Conservation (phyloP, 1,140 invertebrate species). For the Drosophila nannoptera region DNA sequence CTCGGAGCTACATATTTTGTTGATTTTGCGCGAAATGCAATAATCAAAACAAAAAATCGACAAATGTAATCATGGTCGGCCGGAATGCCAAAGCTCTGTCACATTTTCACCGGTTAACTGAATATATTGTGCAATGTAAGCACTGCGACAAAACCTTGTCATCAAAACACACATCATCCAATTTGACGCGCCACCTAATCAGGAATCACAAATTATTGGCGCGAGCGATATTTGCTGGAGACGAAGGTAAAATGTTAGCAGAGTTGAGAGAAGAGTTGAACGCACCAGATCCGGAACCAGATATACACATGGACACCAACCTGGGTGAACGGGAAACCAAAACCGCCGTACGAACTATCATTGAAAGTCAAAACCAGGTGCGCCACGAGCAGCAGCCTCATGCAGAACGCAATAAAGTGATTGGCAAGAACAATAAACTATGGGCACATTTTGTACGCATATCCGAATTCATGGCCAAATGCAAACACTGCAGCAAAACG, state of each 20-base stretch:
- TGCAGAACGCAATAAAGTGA: slow-evolving; percentile 61
- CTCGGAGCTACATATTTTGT: slow-evolving; percentile 18
- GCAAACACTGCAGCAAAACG: slow-evolving; percentile 67
- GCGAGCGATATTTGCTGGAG: slow-evolving; percentile 56
- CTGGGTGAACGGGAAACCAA: slow-evolving; percentile 59
- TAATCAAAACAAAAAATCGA: slow-evolving; percentile 5
- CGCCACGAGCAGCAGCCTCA: slow-evolving; percentile 43
- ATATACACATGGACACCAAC: slow-evolving; percentile 43
- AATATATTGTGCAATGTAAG: slow-evolving; percentile 70
- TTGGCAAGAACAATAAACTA: slow-evolving; percentile 68
- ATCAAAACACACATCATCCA: slow-evolving; percentile 67
- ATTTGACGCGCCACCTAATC: slow-evolving; percentile 68
- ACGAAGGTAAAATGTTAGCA: slow-evolving; percentile 66
- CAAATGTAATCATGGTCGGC: slow-evolving; percentile 57
- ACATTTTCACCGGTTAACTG: slow-evolving; percentile 65
- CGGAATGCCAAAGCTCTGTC: slow-evolving; percentile 63
- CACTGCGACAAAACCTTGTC: slow-evolving; percentile 71
- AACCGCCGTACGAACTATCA: slow-evolving; percentile 58
- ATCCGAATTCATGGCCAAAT: slow-evolving; percentile 67
- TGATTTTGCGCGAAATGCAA: slow-evolving; percentile 17
- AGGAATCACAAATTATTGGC: slow-evolving; percentile 62
- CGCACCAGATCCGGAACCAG: slow-evolving; percentile 48
- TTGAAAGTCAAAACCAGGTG: slow-evolving; percentile 36
- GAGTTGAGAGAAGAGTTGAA: slow-evolving; percentile 61
- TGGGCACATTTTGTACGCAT: slow-evolving; percentile 70